Evolutionary conservation across 2,888 invertebrate genomes (phyloP).

Genomic region (Cephus rjabovi): DNA sequence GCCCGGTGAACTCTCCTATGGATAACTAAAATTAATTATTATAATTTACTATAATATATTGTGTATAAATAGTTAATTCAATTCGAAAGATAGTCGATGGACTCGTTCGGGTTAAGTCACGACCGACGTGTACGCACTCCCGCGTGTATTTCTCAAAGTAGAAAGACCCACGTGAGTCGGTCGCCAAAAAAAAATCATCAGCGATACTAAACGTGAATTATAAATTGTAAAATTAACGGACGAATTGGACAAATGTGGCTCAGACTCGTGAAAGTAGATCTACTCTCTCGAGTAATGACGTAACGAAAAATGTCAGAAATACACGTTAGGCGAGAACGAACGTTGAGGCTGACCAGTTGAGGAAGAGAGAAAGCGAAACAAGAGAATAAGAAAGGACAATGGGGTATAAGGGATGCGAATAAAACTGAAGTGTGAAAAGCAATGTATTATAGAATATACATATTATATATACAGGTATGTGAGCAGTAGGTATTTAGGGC

Average conservation of each 20-base stretch:
- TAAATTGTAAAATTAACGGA: conserved; percentile 4
- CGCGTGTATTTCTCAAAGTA: not conserved
- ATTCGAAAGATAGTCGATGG: conserved; percentile 35
- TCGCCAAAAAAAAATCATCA: not conserved
- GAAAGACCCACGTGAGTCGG: not conserved
- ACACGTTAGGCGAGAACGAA: not conserved
- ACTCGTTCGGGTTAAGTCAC: conserved; percentile 15
- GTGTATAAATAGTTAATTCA: conserved; percentile 67
- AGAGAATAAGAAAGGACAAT: conserved; percentile 27
- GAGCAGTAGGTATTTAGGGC: conserved; percentile 46
- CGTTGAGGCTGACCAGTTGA: not conserved
- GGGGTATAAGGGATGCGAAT: not conserved
- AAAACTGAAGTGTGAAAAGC: conserved; percentile 27
- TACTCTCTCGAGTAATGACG: not conserved
- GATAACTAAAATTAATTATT: conserved; percentile 52
- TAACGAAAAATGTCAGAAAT: not conserved
- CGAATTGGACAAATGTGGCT: not conserved
- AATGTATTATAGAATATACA: conserved; percentile 48
- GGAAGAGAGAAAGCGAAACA: conserved; percentile 16
- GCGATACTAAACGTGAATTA: conserved; percentile 4
- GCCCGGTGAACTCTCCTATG: conserved; percentile 29
- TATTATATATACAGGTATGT: conserved; percentile 42
- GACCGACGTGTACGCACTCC: not conserved
- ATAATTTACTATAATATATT: conserved; percentile 66
- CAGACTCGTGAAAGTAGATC: not conserved